Evolutionary conservation across 1,140 invertebrate species (phyloP).

Genomic region (Apis cerana): DNA sequence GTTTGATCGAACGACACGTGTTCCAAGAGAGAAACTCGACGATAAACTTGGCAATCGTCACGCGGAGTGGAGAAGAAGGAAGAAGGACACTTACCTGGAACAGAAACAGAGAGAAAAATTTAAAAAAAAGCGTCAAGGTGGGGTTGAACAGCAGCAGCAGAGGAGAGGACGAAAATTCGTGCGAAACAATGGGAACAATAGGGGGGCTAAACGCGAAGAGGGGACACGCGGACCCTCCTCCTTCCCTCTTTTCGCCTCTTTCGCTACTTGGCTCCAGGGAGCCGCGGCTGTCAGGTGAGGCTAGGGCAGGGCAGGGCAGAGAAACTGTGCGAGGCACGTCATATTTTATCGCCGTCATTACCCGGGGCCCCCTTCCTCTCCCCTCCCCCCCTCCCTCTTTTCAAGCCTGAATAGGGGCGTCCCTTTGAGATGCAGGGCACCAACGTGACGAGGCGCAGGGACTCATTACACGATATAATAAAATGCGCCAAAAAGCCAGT

Average conservation of each 20-base stretch:
- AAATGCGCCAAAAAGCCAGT: conserved; percentile 71
- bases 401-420: conserved; percentile 44
- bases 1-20: too few relatives aligned
- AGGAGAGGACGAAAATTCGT: conserved; percentile 33
- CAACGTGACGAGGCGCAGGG: conserved; percentile 62
- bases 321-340: conserved; percentile 51
- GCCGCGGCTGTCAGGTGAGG: background rate
- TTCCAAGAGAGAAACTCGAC: background rate
- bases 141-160: conserved; percentile 21
- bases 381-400: conserved; percentile 10
- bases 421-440: conserved; percentile 65
- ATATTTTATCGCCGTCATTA: conserved; percentile 73
- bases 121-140: background rate
- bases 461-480: conserved; percentile 72
- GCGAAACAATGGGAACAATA: conserved; percentile 2
- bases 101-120: conserved; percentile 39
- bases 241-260: background rate
- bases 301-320: background rate
- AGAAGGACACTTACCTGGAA: conserved; percentile 65
- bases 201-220: background rate
- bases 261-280: background rate
- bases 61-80: background rate
- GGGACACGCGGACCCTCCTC: background rate
- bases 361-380: background rate
- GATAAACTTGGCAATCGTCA: background rate